phyloP scores from a whole-genome alignment of 1,140 invertebrate genomes.

The Plectus sambesii region DNA sequence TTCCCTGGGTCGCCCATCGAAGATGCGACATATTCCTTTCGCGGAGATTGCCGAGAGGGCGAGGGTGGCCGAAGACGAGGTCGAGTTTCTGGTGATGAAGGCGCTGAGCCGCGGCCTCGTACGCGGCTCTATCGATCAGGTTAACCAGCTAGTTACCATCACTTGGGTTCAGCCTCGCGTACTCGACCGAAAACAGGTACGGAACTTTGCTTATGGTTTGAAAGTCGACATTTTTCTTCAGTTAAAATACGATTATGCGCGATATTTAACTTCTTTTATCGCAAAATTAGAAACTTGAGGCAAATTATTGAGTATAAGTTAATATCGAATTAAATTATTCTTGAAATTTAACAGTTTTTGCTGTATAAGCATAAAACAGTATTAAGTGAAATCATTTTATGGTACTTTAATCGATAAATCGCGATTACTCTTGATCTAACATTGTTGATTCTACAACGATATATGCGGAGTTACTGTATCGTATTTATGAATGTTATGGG shows the following conservation, averaged over 20 bases:
- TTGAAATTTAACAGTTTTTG: too few species aligned
- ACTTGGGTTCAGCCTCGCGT: conserved; percentile 86
- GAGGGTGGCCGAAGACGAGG: conserved; percentile 60
- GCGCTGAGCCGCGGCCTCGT: conserved; percentile 87
- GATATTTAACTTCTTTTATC: background rate
- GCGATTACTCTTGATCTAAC: too few species aligned
- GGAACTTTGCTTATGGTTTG: background rate
- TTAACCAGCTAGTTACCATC: conserved; percentile 65
- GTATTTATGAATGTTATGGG: too few species aligned
- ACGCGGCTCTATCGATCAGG: conserved; percentile 86
- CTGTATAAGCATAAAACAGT: too few species aligned
- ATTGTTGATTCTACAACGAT: too few species aligned
- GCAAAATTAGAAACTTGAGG: too few species aligned
- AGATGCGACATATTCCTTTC: conserved; percentile 69
- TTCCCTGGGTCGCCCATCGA: conserved; percentile 59
- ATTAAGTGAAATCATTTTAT: too few species aligned
- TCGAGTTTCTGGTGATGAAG: conserved; percentile 94
- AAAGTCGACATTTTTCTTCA: background rate
- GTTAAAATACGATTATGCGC: background rate
- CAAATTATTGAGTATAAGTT: too few species aligned
- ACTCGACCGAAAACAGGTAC: conserved; percentile 55
- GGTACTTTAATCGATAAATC: too few species aligned
- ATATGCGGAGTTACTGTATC: too few species aligned
- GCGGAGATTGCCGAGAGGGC: conserved; percentile 76
- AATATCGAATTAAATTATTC: too few species aligned